phyloP scores from a whole-genome alignment of 2,113 vertebrate species.

The Chamaetylas fuelleborni region DNA sequence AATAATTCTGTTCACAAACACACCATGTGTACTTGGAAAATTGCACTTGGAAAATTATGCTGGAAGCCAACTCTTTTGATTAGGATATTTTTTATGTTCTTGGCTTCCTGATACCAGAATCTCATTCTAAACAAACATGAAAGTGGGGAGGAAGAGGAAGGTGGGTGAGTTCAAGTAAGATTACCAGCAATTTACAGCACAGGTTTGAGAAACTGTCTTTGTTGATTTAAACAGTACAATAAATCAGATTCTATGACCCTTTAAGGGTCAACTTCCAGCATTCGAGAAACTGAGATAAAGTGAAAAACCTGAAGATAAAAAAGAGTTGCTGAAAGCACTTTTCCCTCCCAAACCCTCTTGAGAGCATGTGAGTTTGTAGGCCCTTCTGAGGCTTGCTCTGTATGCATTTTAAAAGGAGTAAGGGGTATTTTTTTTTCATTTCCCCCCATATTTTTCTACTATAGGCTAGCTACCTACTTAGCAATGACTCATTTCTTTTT shows the following conservation, averaged over 20 bases:
- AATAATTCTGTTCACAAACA: not conserved
- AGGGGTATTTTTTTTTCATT: not conserved
- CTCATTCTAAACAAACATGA: not conserved
- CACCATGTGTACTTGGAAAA: not conserved
- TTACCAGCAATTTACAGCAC: not conserved
- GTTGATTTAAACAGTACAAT: constrained; percentile 29
- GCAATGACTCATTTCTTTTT: not conserved
- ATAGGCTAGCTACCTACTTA: not conserved
- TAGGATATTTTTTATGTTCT: not conserved
- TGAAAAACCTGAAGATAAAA: constrained; percentile 27
- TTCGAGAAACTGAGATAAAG: constrained; percentile 38
- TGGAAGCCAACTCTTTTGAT: not conserved
- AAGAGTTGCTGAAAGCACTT: constrained; percentile 17
- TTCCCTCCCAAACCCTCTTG: not conserved
- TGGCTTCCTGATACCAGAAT: not conserved
- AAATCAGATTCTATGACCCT: constrained; percentile 17
- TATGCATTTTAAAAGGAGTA: not conserved
- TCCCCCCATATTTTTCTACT: not conserved
- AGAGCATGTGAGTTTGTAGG: constrained; percentile 12
- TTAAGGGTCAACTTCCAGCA: not conserved
- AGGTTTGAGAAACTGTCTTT: constrained; percentile 13
- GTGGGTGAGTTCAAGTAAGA: not conserved
- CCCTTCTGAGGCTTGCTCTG: not conserved
- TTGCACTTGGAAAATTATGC: not conserved
- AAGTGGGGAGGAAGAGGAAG: not conserved